Conservation (phyloP, 1,140 invertebrate genomes). For the Ceratina calcarata region DNA sequence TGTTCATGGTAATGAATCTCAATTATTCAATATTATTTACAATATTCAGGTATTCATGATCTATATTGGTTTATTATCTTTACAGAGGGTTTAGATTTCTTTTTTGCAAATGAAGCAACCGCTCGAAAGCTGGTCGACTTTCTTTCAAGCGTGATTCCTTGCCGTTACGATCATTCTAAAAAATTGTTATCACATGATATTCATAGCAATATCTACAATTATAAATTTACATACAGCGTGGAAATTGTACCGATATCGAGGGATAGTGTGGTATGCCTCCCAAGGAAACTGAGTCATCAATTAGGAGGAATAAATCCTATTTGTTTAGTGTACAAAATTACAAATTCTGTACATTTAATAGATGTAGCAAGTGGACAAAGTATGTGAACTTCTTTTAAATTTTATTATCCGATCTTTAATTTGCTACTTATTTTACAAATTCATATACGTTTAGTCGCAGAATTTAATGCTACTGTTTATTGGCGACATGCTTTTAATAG, state of each 20-base stretch:
- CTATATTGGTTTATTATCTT: constrained; percentile 69
- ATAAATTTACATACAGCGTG: constrained; percentile 95
- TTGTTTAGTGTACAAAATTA: constrained; percentile 94
- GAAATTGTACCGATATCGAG: constrained; percentile 99
- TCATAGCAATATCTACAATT: constrained; percentile 98
- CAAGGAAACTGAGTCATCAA: constrained; percentile 92
- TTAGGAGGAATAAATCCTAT: constrained; percentile 96
- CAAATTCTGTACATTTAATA: constrained; percentile 94
- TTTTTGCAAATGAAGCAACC: constrained; percentile 92
- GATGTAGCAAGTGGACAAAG: constrained; percentile 95
- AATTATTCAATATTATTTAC: constrained; percentile 12
- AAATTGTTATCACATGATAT: constrained; percentile 98
- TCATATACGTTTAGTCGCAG: constrained; percentile 84
- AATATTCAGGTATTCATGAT: neutral
- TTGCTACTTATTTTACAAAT: neutral
- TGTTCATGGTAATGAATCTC: constrained; percentile 86
- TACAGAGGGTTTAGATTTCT: constrained; percentile 97
- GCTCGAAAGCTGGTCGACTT: constrained; percentile 99
- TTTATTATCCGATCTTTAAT: constrained; percentile 1
- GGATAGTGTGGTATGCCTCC: constrained; percentile 96
- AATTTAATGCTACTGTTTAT: constrained; percentile 89
- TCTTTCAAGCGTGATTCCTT: constrained; percentile 91
- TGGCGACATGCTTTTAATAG: constrained; percentile 93
- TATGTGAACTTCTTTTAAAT: constrained; percentile 75
- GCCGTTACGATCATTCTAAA: constrained; percentile 93